phyloP scores from a whole-genome alignment of 2,113 vertebrate genomes.

The Chrysochloris asiatica region DNA sequence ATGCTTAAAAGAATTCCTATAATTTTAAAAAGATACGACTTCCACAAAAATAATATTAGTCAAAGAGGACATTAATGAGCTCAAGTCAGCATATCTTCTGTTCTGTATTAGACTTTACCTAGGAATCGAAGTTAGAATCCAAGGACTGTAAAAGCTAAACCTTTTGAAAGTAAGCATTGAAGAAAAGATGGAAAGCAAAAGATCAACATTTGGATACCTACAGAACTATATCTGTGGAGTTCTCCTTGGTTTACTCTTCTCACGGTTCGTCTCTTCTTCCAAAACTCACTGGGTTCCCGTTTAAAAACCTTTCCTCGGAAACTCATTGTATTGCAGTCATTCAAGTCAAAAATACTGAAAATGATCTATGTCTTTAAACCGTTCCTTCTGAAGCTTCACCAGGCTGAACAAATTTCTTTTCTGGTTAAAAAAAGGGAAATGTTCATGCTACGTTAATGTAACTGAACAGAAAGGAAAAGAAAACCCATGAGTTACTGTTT shows the following conservation, averaged over 20 bases:
- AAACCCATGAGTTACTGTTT: slow-evolving; percentile 83
- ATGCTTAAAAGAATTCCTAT: background rate
- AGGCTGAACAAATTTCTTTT: slow-evolving; percentile 69
- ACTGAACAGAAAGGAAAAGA: slow-evolving; percentile 84
- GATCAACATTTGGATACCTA: slow-evolving; percentile 87
- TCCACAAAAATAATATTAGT: background rate
- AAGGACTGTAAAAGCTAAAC: background rate
- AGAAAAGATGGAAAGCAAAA: slow-evolving; percentile 35
- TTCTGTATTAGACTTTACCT: background rate
- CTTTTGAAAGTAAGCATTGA: background rate
- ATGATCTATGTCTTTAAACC: slow-evolving; percentile 55
- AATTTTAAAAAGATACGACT: background rate
- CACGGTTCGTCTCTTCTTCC: slow-evolving; percentile 88
- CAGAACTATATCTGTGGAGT: slow-evolving; percentile 90
- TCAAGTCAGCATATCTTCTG: background rate
- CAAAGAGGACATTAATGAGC: background rate
- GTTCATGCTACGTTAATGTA: slow-evolving; percentile 73
- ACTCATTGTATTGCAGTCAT: slow-evolving; percentile 88
- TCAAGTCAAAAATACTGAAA: slow-evolving; percentile 61
- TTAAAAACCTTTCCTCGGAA: slow-evolving; percentile 89
- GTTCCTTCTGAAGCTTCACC: slow-evolving; percentile 70
- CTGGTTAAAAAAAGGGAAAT: slow-evolving; percentile 82
- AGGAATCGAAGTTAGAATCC: background rate
- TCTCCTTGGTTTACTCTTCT: slow-evolving; percentile 86
- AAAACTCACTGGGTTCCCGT: slow-evolving; percentile 89